Conservation (phyloP, 2,797 vertebrate genomes). For the Melanotaenia maccullochi region DNA sequence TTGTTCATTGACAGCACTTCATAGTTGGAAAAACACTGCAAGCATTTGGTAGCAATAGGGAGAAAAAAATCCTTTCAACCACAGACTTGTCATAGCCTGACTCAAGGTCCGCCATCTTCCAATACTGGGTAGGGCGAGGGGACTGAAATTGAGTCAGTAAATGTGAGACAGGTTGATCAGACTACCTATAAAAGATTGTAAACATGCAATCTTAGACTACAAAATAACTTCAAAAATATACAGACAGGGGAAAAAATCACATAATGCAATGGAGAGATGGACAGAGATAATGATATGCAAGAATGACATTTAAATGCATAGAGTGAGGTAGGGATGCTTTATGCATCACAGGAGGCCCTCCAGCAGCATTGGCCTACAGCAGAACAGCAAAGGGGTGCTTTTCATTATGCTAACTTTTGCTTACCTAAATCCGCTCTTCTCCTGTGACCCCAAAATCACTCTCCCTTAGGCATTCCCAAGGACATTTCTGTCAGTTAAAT, state of each 20-base stretch:
- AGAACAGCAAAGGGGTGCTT: not conserved
- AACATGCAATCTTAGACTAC: not conserved
- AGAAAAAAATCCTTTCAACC: too few relatives aligned
- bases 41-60: too few relatives aligned
- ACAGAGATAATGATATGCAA: not conserved
- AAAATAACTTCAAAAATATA: not conserved
- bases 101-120: not conserved
- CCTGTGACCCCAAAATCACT: not conserved
- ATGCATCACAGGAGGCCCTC: not conserved
- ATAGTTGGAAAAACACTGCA: too few relatives aligned
- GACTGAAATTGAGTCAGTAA: too few relatives aligned
- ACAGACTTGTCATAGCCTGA: too few relatives aligned
- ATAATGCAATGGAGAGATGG: not conserved
- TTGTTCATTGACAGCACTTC: too few relatives aligned
- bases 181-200: not conserved
- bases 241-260: too few relatives aligned
- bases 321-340: not conserved
- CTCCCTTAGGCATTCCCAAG: not conserved
- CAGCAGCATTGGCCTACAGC: not conserved
- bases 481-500: slow-evolving; percentile 6
- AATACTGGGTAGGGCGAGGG: not conserved
- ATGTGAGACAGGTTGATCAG: not conserved
- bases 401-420: slow-evolving; percentile 17
- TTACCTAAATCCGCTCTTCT: not conserved
- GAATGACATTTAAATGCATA: not conserved